A percentile compares a stretch with the other conserved stretches of the same genome.
Conservation (phyloP, 2,888 invertebrate species). For the Dicranocentrus wangi region DNA sequence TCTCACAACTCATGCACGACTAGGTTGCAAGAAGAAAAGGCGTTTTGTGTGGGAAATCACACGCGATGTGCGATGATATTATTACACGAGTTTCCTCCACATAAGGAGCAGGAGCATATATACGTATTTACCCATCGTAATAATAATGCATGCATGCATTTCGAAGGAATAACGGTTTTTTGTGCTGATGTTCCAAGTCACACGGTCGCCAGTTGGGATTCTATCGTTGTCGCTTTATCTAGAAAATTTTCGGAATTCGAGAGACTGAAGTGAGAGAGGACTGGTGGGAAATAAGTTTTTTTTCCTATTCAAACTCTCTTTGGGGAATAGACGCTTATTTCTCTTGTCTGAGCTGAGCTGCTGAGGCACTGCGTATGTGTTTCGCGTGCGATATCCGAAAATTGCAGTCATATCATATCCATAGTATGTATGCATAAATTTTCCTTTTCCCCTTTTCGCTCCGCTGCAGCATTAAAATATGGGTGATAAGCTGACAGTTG, state of each 20-base stretch:
- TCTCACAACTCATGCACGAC: constrained; percentile 10
- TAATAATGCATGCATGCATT: constrained; percentile 14
- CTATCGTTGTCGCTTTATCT: not conserved
- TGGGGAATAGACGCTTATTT: not conserved
- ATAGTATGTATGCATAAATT: constrained; percentile 1
- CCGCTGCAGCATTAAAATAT: constrained; percentile 1
- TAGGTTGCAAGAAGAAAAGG: not conserved
- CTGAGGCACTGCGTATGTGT: not conserved
- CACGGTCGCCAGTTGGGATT: not conserved
- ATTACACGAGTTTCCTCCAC: not conserved
- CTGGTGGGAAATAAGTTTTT: constrained; percentile 18
- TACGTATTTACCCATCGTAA: not conserved
- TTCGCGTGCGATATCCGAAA: not conserved
- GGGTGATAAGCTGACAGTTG: constrained; percentile 23
- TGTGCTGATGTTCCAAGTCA: constrained; percentile 12
- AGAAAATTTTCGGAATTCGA: not conserved
- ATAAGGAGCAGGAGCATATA: too few species aligned
- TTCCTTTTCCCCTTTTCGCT: not conserved
- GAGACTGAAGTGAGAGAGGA: not conserved
- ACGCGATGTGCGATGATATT: constrained; percentile 21
- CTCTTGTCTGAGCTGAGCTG: not conserved
- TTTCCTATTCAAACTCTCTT: constrained; percentile 19
- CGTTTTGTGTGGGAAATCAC: constrained; percentile 7
- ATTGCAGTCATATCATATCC: constrained; percentile 19
- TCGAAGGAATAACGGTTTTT: not conserved